These are phyloP conservation scores for Drosophila glabriapex DNA, from an alignment of 2,888 invertebrate genomes.

Conservation along the genomic window DNA sequence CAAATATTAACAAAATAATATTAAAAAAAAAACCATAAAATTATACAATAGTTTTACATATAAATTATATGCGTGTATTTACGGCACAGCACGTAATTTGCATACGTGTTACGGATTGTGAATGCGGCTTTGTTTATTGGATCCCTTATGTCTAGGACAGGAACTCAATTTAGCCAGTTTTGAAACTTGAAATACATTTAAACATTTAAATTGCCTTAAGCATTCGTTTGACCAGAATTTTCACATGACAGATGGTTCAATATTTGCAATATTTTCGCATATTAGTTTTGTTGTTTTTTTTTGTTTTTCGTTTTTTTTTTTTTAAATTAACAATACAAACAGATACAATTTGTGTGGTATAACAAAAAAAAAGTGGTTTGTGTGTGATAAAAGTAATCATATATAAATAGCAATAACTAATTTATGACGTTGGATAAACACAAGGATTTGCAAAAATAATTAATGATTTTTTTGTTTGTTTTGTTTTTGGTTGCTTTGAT, in stretches of 20 bases:
- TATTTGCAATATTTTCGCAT: constrained; percentile 55
- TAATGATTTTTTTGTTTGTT: constrained; percentile 16
- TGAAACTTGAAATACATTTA: constrained; percentile 45
- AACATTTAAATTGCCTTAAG: constrained; percentile 51
- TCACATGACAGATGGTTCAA: constrained; percentile 57
- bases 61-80: constrained; percentile 35
- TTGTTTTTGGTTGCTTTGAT: constrained; percentile 60
- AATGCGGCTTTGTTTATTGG: constrained; percentile 31
- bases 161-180: constrained; percentile 38
- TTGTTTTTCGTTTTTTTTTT: constrained; percentile 21
- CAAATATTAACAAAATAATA: constrained; percentile 53
- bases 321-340: constrained; percentile 61
- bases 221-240: constrained; percentile 72
- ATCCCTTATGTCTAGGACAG: constrained; percentile 52
- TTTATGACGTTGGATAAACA: constrained; percentile 58
- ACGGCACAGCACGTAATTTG: constrained; percentile 51
- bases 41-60: constrained; percentile 34
- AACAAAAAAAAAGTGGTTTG: constrained; percentile 52
- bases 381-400: constrained; percentile 39
- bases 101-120: constrained; percentile 40
- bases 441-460: constrained; percentile 34
- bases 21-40: constrained; percentile 25
- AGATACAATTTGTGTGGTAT: constrained; percentile 32
- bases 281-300: constrained; percentile 17
- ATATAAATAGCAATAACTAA: constrained; percentile 61